Conservation (phyloP, 2,888 invertebrate species). For the Catocala sponsa region DNA sequence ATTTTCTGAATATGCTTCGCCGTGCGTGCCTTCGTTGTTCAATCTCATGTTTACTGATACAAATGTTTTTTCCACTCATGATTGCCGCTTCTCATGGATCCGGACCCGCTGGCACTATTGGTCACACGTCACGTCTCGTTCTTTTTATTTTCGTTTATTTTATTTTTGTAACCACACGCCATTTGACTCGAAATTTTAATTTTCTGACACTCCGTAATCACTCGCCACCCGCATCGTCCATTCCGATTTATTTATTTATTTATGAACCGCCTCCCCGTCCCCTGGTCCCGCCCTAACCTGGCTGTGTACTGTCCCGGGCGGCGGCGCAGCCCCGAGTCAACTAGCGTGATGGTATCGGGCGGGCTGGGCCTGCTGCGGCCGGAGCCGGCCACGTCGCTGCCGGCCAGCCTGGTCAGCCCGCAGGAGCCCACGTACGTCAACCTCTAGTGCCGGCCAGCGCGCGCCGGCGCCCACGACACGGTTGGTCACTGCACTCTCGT, state of each 20-base stretch:
- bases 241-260: constrained; percentile 1
- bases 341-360: constrained; percentile 87
- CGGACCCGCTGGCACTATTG: constrained; percentile 85
- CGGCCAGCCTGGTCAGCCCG: constrained; percentile 85
- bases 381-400: constrained; percentile 86
- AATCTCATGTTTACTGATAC: constrained; percentile 74
- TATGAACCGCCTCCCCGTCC: background rate
- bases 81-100: constrained; percentile 87
- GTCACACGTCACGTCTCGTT: constrained; percentile 63
- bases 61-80: constrained; percentile 87
- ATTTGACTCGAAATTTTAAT: constrained; percentile 67
- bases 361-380: constrained; percentile 83
- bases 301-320: constrained; percentile 25
- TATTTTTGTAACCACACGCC: constrained; percentile 65
- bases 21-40: constrained; percentile 55
- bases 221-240: background rate
- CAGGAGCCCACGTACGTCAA: constrained; percentile 98
- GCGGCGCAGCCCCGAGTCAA: constrained; percentile 83
- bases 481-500: constrained; percentile 65
- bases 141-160: constrained; percentile 53
- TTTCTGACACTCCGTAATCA: too few relatives aligned
- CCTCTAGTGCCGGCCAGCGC: constrained; percentile 92
- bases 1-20: constrained; percentile 90
- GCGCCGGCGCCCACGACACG: constrained; percentile 76
- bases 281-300: too few relatives aligned